Evolutionary conservation across 2,888 invertebrate genomes (phyloP), one percentile per base, ranked within the genome.

Genomic region (Siphlonurus alternatus): DNA sequence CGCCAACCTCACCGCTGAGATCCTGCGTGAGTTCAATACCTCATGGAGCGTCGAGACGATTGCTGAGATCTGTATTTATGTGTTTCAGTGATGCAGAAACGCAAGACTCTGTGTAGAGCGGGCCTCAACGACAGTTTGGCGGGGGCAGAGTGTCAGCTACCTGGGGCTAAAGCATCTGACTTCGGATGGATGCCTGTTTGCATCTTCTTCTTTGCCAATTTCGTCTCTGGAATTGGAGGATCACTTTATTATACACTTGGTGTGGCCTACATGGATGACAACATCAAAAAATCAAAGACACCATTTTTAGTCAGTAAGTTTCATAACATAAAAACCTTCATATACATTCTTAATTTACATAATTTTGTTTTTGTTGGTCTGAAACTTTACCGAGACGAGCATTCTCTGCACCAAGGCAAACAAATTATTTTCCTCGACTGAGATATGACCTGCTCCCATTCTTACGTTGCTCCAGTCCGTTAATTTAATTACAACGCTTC

Each of bases 211-310:
- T 70, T 81, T 5, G 87, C 87, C 0, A 86, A 87, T 72, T 80
- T 87, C 64, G 81, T 88, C 59, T 84, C 85, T 1, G 87, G 87
- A 1, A 81, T 87, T 59, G 87, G 87, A 23, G 85, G 84, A 51
- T 83, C 84, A 1, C 74, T 87, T 0, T 86, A 84, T 71, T 85
- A 83, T 70, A 84, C 85, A 0, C 76, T 87, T 18, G 87, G 87
- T 2, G 81, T 85, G 0, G 81, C 86, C 1, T 87, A 87, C 71
- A 84, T 87, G 84, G 87, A 87, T 71, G 87, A 87, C 70, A 87
- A 87, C 70, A 83, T 85, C n/a, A 83, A 85, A 70, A 84, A 84
- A 71, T 84, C 85, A 2, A 85, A 85, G 71, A 85, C 86, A 1
- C 86, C 87, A n/a, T 82, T 83, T 1, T 74, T 86, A 54, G 78